Percentiles rank a stretch among this genome's conserved stretches.
phyloP scores from a whole-genome alignment of 2,797 vertebrate species.

The Hydrophis major region DNA sequence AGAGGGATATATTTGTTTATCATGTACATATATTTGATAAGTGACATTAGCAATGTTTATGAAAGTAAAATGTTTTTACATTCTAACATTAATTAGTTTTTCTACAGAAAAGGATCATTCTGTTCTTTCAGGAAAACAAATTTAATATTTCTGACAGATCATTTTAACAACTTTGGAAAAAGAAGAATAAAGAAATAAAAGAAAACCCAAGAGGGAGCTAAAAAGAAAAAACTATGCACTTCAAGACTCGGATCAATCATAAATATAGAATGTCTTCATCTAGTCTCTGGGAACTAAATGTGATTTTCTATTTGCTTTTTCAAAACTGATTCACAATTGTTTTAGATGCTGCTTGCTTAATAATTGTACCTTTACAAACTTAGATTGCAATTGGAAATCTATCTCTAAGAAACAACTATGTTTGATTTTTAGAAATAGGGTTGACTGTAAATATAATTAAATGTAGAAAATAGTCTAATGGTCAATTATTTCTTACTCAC shows the following conservation, averaged over 20 bases:
- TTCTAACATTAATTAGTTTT: neutral
- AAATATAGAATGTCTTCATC: neutral
- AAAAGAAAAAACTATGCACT: neutral
- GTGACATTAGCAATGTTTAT: neutral
- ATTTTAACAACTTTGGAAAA: neutral
- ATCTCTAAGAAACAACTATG: neutral
- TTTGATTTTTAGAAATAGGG: neutral
- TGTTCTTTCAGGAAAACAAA: neutral
- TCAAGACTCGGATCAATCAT: neutral
- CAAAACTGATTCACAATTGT: neutral
- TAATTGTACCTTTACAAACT: neutral
- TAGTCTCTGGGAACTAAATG: neutral
- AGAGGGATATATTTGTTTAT: neutral
- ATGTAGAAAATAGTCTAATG: neutral
- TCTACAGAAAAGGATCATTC: neutral
- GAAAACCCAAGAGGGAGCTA: neutral
- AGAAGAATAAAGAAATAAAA: neutral
- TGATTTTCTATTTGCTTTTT: neutral
- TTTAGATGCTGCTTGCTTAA: neutral
- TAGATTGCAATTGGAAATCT: neutral
- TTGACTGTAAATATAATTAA: neutral
- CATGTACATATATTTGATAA: neutral
- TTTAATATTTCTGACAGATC: neutral
- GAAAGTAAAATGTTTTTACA: neutral
- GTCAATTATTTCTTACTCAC: neutral